Evolutionary conservation across 1,140 invertebrate genomes (phyloP), one percentile per base, ranked within the genome.

Genomic region (Drosophila nebulosa): DNA sequence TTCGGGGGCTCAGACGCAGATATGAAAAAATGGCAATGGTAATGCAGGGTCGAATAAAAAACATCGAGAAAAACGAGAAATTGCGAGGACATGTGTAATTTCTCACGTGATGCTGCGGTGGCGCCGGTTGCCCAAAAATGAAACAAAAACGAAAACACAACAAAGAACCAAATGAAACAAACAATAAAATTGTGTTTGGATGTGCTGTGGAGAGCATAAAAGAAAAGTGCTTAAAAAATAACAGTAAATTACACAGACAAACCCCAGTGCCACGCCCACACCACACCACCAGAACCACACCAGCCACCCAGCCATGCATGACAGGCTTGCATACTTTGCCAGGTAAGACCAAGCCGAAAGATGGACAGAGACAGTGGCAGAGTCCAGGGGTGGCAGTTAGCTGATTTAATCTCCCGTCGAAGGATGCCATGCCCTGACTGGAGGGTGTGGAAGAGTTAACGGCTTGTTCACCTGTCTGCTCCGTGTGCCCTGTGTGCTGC

Each of bases 191-290:
- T 68, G 67, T 62, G 58, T 86, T 74, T 64, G 27, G 65, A 65
- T 67, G 64, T 55, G 50, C 50, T 50, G 53, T 46, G 52, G 50
- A 75, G 66, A 67, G 69, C 81, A 85, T 85, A 77, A 80, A 86
- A 71, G 80, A 64, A 86, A 71, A 85, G 78, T 74, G 81, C 80
- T 85, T 85, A 85, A 85, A 85, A 85, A 78, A 88, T 86, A 85
- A 85, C 85, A 85, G 67, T 85, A 85, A 85, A 85, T 85, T 85
- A 75, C 83, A 88, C 83, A 85, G 61, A 78, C 55, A 67, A 71
- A 70, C 72, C 36, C 51, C 55, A 56, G n/a, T 32, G 74, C 50
- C 64, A 59, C 51, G 74, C 63, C 69, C 51, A 36, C 39, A 6
- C 22, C 4, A 2, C 12, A 12, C 30, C 27, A 18, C 21, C n/a